These are phyloP conservation scores for Lasioglossum vierecki DNA, from an alignment of 2,888 invertebrate species.

Conservation along the genomic window DNA sequence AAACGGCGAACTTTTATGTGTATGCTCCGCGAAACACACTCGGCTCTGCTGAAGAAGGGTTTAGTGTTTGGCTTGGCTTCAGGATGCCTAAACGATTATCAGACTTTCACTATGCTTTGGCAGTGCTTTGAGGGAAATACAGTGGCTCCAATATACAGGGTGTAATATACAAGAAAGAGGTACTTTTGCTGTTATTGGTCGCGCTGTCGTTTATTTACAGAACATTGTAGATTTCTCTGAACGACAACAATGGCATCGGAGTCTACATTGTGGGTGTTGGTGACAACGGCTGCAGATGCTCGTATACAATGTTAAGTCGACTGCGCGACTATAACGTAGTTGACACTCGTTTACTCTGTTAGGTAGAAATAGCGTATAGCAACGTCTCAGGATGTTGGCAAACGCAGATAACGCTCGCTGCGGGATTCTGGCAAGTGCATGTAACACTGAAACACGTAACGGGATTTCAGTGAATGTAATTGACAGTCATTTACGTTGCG, in stretches of 20 bases:
- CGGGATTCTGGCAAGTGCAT: neutral
- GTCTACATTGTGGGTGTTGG: neutral
- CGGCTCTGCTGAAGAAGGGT: neutral
- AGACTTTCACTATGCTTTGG: neutral
- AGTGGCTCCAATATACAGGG: neutral
- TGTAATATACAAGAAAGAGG: neutral
- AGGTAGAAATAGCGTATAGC: neutral
- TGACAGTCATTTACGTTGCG: constrained; percentile 1
- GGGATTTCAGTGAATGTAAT: constrained; percentile 3
- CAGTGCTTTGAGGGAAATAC: neutral
- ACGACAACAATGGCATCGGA: neutral
- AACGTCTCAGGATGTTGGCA: neutral
- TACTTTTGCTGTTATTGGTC: neutral
- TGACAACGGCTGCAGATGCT: neutral
- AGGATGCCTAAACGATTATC: neutral
- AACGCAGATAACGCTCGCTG: neutral
- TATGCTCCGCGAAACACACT: neutral
- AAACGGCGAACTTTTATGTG: neutral
- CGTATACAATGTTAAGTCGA: neutral
- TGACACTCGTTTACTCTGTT: neutral
- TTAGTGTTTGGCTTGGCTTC: neutral
- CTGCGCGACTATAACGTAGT: neutral
- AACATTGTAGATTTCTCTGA: neutral
- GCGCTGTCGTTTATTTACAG: neutral
- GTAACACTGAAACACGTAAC: neutral